Evolutionary conservation across 2,888 invertebrate genomes (phyloP).

Genomic region (Disparrhopalites patrizii): DNA sequence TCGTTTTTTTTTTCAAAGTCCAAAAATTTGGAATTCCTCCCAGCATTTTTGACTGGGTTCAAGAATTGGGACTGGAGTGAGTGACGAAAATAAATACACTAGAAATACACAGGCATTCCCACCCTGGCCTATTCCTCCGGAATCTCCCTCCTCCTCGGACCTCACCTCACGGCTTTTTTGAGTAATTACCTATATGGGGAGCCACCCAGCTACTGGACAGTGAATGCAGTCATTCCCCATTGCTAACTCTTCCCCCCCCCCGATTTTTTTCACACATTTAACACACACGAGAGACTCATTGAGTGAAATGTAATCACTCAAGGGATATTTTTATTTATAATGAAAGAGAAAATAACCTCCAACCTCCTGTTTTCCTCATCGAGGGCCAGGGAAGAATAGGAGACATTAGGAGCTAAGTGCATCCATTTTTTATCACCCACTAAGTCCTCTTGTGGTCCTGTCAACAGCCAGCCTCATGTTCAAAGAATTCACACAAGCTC

Average conservation of each 20-base stretch:
- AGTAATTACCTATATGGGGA: slow-evolving; percentile 35
- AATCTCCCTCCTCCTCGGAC: not conserved
- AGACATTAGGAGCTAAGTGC: slow-evolving; percentile 24
- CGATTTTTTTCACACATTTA: slow-evolving; percentile 10
- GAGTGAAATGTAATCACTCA: slow-evolving; percentile 22
- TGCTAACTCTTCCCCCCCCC: slow-evolving; percentile 6
- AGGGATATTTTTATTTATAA: too few relatives aligned
- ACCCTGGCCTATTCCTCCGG: too few relatives aligned
- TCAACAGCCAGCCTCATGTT: slow-evolving; percentile 35
- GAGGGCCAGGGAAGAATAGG: slow-evolving; percentile 1
- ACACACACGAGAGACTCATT: slow-evolving; percentile 5
- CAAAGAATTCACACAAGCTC: too few relatives aligned
- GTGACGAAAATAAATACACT: too few relatives aligned
- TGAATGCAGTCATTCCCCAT: slow-evolving; percentile 14
- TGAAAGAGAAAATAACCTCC: too few relatives aligned
- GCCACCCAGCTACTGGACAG: slow-evolving; percentile 37
- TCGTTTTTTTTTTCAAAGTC: too few relatives aligned
- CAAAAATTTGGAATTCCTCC: too few relatives aligned
- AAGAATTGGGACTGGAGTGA: too few relatives aligned
- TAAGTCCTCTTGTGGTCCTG: slow-evolving; percentile 35
- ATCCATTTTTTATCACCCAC: slow-evolving; percentile 37
- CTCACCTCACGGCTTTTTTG: slow-evolving; percentile 21
- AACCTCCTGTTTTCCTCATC: slow-evolving; percentile 3
- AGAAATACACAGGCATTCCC: too few relatives aligned
- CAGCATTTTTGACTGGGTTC: too few relatives aligned